phyloP scores from a whole-genome alignment of 1,140 invertebrate genomes.

The Trichonephila inaurata region DNA sequence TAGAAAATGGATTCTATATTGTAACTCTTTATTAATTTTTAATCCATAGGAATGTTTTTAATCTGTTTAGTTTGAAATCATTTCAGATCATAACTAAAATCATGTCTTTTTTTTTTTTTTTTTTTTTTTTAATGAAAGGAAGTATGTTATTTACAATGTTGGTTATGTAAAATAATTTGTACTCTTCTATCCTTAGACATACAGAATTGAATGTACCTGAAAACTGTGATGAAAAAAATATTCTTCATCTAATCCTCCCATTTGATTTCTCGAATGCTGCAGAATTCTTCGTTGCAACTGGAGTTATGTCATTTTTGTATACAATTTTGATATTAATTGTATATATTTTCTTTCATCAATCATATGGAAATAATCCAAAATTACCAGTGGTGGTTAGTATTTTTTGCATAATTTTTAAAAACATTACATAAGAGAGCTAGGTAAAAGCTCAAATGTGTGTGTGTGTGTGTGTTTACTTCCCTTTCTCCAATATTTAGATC shows the following conservation, averaged over 20 bases:
- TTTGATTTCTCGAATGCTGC: slow-evolving; percentile 84
- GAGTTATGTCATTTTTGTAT: slow-evolving; percentile 86
- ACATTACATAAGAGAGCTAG: too few species aligned
- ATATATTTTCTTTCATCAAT: slow-evolving; percentile 84
- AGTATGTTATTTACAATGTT: too few species aligned
- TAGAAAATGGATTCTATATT: too few species aligned
- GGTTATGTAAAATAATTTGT: not conserved
- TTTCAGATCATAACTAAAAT: too few species aligned
- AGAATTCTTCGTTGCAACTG: slow-evolving; percentile 87
- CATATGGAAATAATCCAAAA: slow-evolving; percentile 84
- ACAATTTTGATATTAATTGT: slow-evolving; percentile 82
- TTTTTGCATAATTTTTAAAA: not conserved
- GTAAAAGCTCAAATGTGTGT: too few species aligned
- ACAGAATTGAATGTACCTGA: slow-evolving; percentile 27
- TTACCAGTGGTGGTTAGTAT: slow-evolving; percentile 80
- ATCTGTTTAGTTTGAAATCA: too few species aligned
- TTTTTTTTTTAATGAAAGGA: too few species aligned
- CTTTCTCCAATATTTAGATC: too few species aligned
- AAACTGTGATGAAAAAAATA: slow-evolving; percentile 10
- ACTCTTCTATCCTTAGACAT: slow-evolving; percentile 5
- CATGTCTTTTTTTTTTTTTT: too few species aligned
- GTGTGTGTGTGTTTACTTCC: too few species aligned
- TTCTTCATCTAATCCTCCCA: slow-evolving; percentile 67
- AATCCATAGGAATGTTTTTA: too few species aligned
- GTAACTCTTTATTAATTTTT: too few species aligned